A percentile compares a stretch with the other conserved stretches of the same genome.
Evolutionary conservation across 2,113 vertebrate genomes (phyloP).

Genomic region (Rhinolophus sinicus): DNA sequence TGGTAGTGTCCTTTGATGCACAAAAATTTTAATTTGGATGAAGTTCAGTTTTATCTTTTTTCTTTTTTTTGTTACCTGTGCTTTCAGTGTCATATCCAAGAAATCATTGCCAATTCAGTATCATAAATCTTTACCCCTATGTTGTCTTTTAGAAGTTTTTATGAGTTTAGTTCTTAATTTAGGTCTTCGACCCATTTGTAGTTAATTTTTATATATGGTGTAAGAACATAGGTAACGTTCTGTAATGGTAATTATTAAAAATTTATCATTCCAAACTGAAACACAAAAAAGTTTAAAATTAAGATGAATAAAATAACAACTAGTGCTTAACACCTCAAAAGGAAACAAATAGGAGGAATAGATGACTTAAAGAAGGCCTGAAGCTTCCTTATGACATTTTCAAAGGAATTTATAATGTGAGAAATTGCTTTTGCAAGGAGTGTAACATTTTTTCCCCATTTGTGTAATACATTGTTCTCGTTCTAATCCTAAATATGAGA

Average conservation of each 20-base stretch:
- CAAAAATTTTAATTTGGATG: neutral
- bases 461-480: neutral
- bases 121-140: neutral
- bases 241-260: neutral
- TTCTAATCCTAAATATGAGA: neutral
- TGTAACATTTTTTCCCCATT: neutral
- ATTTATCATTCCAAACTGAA: too few relatives aligned
- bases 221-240: neutral
- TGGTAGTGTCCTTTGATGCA: neutral
- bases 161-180: slow-evolving; percentile 23
- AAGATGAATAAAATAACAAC: neutral
- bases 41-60: neutral
- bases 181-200: neutral
- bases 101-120: neutral
- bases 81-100: neutral
- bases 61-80: neutral
- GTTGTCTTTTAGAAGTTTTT: neutral
- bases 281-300: neutral
- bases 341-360: neutral
- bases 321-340: neutral
- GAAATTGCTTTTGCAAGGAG: neutral
- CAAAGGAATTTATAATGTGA: neutral
- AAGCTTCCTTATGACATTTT: neutral
- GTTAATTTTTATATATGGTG: neutral
- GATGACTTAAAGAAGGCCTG: neutral